Percentiles rank a stretch among this genome's conserved stretches.
Conservation (phyloP, 2,797 vertebrate species). For the Manis pentadactyla region DNA sequence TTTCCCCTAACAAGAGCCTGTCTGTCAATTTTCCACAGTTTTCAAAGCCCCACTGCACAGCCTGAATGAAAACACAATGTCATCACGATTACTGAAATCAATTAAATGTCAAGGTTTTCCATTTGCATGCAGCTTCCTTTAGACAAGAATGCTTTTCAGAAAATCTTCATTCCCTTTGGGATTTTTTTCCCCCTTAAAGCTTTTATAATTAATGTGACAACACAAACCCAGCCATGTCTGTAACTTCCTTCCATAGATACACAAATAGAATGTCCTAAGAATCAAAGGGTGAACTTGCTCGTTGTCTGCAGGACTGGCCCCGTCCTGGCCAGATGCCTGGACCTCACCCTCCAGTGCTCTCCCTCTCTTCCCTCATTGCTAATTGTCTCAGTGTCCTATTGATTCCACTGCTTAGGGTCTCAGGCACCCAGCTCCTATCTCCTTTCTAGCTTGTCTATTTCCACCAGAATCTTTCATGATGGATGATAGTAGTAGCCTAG, state of each 20-base stretch:
- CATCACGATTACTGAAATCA: not conserved
- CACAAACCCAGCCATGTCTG: not conserved
- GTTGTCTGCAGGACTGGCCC: not conserved
- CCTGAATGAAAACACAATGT: constrained; percentile 13
- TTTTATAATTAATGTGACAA: constrained; percentile 11
- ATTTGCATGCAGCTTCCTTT: not conserved
- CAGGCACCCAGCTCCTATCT: not conserved
- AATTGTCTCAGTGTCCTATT: accelerated
- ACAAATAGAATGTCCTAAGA: not conserved
- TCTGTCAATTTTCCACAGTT: not conserved
- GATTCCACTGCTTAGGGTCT: too few species aligned
- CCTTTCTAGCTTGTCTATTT: not conserved
- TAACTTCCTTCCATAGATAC: not conserved
- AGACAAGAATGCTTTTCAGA: constrained; percentile 50
- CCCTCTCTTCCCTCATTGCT: not conserved
- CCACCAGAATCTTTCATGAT: not conserved
- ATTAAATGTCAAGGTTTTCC: constrained; percentile 44
- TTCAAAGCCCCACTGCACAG: not conserved
- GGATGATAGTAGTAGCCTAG: not conserved
- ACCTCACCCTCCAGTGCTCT: accelerated
- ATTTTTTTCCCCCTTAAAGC: not conserved
- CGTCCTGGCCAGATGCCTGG: accelerated
- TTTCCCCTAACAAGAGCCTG: not conserved
- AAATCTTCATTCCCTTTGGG: constrained; percentile 44
- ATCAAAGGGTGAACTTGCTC: not conserved